A percentile compares a stretch with the other conserved stretches of the same genome.
These are phyloP conservation scores for Salpingus planirostris DNA, from an alignment of 2,888 invertebrate genomes.

Conservation along the genomic window DNA sequence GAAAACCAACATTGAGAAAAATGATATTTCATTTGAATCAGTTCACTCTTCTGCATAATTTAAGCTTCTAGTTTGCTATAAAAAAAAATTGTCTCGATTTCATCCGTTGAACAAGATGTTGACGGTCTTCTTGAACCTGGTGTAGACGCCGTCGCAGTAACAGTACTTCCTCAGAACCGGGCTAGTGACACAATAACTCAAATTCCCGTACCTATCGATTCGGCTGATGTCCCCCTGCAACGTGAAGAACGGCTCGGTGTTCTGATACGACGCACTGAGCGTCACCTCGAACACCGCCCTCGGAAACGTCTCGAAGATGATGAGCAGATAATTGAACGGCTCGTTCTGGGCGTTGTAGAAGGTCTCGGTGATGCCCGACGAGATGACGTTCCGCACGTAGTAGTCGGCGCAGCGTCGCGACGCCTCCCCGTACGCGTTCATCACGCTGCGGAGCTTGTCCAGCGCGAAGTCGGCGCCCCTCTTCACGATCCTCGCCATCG, in stretches of 20 bases:
- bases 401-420: constrained; percentile 23
- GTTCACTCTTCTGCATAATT: too few relatives aligned
- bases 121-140: constrained; percentile 13
- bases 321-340: constrained; percentile 46
- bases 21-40: too few relatives aligned
- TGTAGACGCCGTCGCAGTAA: constrained; percentile 36
- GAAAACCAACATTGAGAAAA: too few relatives aligned
- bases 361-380: constrained; percentile 19
- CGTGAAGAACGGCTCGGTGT: constrained; percentile 27
- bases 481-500: constrained; percentile 44
- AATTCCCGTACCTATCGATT: constrained; percentile 44
- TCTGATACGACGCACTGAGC: constrained; percentile 39
- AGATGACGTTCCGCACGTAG: constrained; percentile 23
- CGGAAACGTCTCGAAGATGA: constrained; percentile 57
- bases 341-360: constrained; percentile 18
- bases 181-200: constrained; percentile 45
- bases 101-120: constrained; percentile 20
- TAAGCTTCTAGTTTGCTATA: too few relatives aligned
- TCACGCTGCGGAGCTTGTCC: constrained; percentile 21
- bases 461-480: constrained; percentile 47
- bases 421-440: constrained; percentile 14
- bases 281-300: constrained; percentile 62
- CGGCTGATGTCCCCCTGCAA: constrained; percentile 53
- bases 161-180: constrained; percentile 48
- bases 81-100: too few relatives aligned